These are phyloP conservation scores for Jordanella pulchra DNA, from an alignment of 2,797 vertebrate species.

Conservation along the genomic window DNA sequence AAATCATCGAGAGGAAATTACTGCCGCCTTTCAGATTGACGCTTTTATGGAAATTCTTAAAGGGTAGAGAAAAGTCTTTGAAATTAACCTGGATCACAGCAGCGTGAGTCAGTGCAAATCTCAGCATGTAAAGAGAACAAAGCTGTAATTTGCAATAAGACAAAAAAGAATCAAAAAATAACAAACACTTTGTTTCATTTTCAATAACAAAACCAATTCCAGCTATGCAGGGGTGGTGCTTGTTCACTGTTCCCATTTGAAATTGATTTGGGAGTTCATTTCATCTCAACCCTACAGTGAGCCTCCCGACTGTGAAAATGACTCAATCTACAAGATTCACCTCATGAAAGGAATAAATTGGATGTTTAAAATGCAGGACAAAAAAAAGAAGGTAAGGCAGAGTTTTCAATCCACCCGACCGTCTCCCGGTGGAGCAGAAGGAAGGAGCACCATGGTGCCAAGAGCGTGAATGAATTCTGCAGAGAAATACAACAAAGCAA, in stretches of 20 bases:
- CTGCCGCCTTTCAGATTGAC: slow-evolving; percentile 83
- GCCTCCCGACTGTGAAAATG: slow-evolving; percentile 96
- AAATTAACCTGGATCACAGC: slow-evolving; percentile 88
- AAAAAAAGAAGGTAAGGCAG: slow-evolving; percentile 52
- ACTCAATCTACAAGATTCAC: slow-evolving; percentile 98
- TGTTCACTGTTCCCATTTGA: slow-evolving; percentile 89
- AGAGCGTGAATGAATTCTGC: slow-evolving; percentile 63
- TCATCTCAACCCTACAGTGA: slow-evolving; percentile 89
- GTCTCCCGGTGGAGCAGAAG: slow-evolving; percentile 66
- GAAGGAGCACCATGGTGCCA: slow-evolving; percentile 57
- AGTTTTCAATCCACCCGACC: slow-evolving; percentile 68
- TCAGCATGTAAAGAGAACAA: slow-evolving; percentile 55
- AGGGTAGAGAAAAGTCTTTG: slow-evolving; percentile 81
- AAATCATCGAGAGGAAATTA: slow-evolving; percentile 91
- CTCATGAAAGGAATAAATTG: slow-evolving; percentile 97
- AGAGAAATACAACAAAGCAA: slow-evolving; percentile 73
- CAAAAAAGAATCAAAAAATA: slow-evolving; percentile 27
- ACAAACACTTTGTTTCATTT: slow-evolving; percentile 84
- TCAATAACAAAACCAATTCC: slow-evolving; percentile 82
- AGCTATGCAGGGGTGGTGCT: slow-evolving; percentile 79
- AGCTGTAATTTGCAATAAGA: slow-evolving; percentile 66
- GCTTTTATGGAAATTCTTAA: slow-evolving; percentile 85
- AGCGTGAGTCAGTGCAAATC: slow-evolving; percentile 80
- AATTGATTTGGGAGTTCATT: slow-evolving; percentile 96
- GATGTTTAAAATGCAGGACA: slow-evolving; percentile 85